Conservation (phyloP, 1,140 invertebrate species). For the Acyrthosiphon pisum region DNA sequence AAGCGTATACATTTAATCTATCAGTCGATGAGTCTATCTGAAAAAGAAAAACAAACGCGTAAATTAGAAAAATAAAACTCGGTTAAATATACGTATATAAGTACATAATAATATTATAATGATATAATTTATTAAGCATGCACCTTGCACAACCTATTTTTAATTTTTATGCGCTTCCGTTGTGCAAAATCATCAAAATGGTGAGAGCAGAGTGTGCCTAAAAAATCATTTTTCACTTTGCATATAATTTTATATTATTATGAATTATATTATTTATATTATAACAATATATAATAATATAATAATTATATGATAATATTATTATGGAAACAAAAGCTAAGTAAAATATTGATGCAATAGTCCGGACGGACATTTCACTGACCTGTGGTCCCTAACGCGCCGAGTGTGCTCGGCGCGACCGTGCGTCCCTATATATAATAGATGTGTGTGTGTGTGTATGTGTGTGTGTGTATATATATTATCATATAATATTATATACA, state of each 20-base stretch:
- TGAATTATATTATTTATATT: no score
- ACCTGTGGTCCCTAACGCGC: conserved; percentile 43
- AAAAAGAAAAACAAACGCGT: background rate
- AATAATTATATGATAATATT: background rate
- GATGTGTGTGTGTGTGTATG: background rate
- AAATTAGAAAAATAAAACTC: background rate
- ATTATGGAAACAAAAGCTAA: background rate
- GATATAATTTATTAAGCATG: background rate
- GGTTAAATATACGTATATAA: background rate
- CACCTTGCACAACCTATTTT: background rate
- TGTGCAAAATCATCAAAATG: background rate
- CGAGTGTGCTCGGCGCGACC: background rate
- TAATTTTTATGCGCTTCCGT: background rate
- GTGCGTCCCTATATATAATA: background rate
- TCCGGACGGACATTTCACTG: background rate
- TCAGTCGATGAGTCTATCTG: conserved; percentile 55
- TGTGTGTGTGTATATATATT: background rate
- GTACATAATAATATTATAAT: background rate
- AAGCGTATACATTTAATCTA: conserved; percentile 51
- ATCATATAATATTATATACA: background rate
- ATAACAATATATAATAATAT: no score
- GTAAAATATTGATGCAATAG: no score
- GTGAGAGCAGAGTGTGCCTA: no score
- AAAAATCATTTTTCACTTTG: no score
- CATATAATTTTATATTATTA: no score